Evolutionary conservation across 2,888 invertebrate species (phyloP), one percentile per base, ranked within the genome.

Genomic region (Acanthosepion esculentum): DNA sequence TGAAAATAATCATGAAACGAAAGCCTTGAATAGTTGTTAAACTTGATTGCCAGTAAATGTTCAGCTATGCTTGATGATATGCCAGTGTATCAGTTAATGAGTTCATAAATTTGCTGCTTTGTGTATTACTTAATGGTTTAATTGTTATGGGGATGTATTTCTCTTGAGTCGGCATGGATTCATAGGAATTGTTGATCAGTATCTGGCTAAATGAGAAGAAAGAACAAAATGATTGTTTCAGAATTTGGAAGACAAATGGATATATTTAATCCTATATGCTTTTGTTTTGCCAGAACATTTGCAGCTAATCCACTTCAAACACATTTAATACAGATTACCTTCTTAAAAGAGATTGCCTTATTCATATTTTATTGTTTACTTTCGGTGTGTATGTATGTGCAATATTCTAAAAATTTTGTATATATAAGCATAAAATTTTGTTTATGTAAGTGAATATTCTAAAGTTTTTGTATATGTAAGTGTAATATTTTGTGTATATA

Each of bases 81-180:
- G 78, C 78, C 78, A 78, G n/a, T 78, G 15, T n/a, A 78, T 78
- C 78, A 78, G 78, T 78, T 78, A 78, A 78, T 78, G 78, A 78
- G n/a, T 78, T n/a, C n/a, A n/a, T 78, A n/a, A 5, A 33, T 78
- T 78, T 78, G 78, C 78, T 78, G n/a, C n/a, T 78, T 78, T 78
- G 33, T 78, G 5, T 15, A 15, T n/a, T 78, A 33, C 78, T 78
- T 78, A 78, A n/a, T 78, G n/a, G 78, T 10, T 78, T 78, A 78
- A 78, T 78, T 78, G n/a, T 33, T n/a, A n/a, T 33, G n/a, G 15
- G n/a, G n/a, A 78, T 78, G 78, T 26, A 7, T 8, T 23, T 78
- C 78, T 78, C 12, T 78, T 8, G n/a, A 33, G 78, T 78, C 10
- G 12, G n/a, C 78, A 78, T n/a, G 33, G 78, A 78, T n/a, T 78